Conservation (phyloP, 2,113 vertebrate species). For the Colistium nudipinnis region DNA sequence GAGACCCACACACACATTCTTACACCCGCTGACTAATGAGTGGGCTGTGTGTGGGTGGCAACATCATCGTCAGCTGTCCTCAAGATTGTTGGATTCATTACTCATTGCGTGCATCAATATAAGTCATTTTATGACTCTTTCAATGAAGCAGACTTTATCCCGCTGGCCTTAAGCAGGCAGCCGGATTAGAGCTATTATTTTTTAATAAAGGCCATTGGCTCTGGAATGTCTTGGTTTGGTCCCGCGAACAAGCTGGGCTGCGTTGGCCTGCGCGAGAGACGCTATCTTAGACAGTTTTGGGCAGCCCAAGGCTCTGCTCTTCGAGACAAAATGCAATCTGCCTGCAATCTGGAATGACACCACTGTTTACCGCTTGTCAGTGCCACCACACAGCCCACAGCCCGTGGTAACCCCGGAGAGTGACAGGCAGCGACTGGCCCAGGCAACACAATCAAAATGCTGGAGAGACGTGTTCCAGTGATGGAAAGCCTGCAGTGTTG, state of each 20-base stretch:
- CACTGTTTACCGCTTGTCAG: slow-evolving; percentile 62
- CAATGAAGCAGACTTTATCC: slow-evolving; percentile 68
- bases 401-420: slow-evolving; percentile 47
- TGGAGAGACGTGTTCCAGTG: slow-evolving; percentile 63
- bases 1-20: neutral
- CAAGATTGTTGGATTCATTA: slow-evolving; percentile 66
- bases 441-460: slow-evolving; percentile 68
- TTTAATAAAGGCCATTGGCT: slow-evolving; percentile 76
- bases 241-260: slow-evolving; percentile 53
- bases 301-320: slow-evolving; percentile 29
- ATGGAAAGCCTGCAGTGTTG: too few species aligned
- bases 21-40: neutral
- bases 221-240: slow-evolving; percentile 70
- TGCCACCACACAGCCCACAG: slow-evolving; percentile 35
- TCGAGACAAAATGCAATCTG: slow-evolving; percentile 68
- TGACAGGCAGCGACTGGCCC: slow-evolving; percentile 62
- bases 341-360: slow-evolving; percentile 69
- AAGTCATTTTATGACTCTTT: slow-evolving; percentile 69
- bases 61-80: slow-evolving; percentile 40
- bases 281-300: slow-evolving; percentile 57
- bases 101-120: slow-evolving; percentile 64
- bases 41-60: slow-evolving; percentile 3
- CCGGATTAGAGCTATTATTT: slow-evolving; percentile 81
- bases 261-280: slow-evolving; percentile 46
- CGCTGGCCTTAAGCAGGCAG: slow-evolving; percentile 58